Evolutionary conservation across 2,888 invertebrate genomes (phyloP).

Genomic region (Pocota personata): DNA sequence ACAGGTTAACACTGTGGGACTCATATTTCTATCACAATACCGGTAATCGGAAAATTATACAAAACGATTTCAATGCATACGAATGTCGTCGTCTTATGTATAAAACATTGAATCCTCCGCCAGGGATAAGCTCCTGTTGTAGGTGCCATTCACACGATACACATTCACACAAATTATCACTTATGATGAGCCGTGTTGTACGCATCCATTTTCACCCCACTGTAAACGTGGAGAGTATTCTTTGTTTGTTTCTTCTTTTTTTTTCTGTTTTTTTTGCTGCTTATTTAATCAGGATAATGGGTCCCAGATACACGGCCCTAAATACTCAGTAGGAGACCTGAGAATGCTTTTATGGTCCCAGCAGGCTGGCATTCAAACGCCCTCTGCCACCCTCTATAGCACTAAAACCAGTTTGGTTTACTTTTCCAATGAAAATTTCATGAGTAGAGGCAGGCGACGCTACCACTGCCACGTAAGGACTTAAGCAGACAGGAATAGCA

Average conservation of each 20-base stretch:
- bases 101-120: constrained; percentile 47
- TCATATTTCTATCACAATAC: constrained; percentile 28
- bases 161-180: constrained; percentile 62
- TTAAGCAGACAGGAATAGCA: constrained; percentile 27
- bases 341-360: constrained; percentile 46
- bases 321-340: constrained; percentile 37
- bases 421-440: constrained; percentile 56
- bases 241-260: not conserved
- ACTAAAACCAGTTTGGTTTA: constrained; percentile 47
- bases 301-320: constrained; percentile 43
- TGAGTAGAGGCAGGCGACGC: constrained; percentile 41
- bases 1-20: not conserved
- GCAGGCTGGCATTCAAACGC: constrained; percentile 21
- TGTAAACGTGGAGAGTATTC: constrained; percentile 8
- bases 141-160: constrained; percentile 45
- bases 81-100: constrained; percentile 53
- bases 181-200: constrained; percentile 31
- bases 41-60: constrained; percentile 67
- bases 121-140: constrained; percentile 1
- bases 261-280: not conserved
- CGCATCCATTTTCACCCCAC: not conserved
- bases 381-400: not conserved
- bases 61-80: constrained; percentile 64
- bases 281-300: constrained; percentile 70
- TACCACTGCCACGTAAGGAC: constrained; percentile 14